Percentiles rank a stretch among this genome's conserved stretches.
These are phyloP conservation scores for Benitochromis conjunctus DNA, from an alignment of 2,113 vertebrate genomes.

Conservation along the genomic window DNA sequence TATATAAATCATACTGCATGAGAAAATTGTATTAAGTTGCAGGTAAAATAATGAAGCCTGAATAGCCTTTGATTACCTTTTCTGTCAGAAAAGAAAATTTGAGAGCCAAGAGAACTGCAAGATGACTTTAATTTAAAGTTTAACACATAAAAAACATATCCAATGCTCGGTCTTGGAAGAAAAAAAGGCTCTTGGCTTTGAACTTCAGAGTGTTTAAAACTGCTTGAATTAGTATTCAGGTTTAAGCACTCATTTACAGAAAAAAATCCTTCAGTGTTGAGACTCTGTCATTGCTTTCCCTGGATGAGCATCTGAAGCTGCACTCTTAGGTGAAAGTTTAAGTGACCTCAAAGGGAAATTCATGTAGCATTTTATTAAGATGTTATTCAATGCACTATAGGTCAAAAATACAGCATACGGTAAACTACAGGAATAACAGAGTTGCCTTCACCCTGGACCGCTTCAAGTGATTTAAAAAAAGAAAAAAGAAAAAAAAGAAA, in stretches of 20 bases:
- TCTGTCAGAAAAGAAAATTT: neutral
- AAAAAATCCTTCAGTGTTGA: neutral
- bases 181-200: neutral
- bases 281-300: neutral
- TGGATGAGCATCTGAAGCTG: neutral
- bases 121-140: neutral
- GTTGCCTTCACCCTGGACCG: neutral
- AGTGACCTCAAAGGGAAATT: neutral
- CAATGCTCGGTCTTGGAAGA: neutral
- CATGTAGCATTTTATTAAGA: neutral
- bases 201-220: neutral
- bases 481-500: fast-evolving
- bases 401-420: neutral
- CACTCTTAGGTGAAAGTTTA: neutral
- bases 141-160: neutral
- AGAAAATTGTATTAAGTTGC: neutral
- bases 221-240: neutral
- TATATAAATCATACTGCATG: neutral
- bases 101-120: neutral
- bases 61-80: neutral
- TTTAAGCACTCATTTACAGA: neutral
- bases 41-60: neutral
- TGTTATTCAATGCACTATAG: neutral
- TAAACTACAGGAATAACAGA: neutral
- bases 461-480: neutral